These are phyloP conservation scores for Porites cylindrica DNA, from an alignment of 92 coral and sea anemone genomes.

Conservation along the genomic window DNA sequence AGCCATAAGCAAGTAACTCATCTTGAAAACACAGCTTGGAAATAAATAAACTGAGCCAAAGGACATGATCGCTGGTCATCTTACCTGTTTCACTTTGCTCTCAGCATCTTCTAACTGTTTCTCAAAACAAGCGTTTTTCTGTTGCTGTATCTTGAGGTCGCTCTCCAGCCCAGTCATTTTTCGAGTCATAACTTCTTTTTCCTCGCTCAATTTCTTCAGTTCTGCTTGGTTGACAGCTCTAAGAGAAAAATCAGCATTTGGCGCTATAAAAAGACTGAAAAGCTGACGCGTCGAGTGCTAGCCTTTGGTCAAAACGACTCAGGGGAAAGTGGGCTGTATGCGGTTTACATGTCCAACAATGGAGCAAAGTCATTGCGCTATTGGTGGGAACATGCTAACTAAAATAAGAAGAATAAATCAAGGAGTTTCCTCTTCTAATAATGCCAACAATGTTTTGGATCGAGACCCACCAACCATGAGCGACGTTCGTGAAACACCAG, in stretches of 20 bases:
- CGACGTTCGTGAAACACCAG: no score
- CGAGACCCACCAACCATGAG: no score
- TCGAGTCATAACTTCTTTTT: conserved; percentile 58
- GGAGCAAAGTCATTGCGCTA: no score
- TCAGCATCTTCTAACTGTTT: conserved; percentile 53
- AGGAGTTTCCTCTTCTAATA: no score
- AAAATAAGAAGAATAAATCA: no score
- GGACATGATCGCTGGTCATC: not conserved
- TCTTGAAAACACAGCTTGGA: not conserved
- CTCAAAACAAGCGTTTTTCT: conserved; percentile 44
- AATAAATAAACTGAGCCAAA: no score
- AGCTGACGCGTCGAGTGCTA: no score
- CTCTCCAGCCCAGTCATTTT: conserved; percentile 52
- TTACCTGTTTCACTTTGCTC: conserved; percentile 18
- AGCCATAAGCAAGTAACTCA: not conserved
- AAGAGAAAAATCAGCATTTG: not conserved
- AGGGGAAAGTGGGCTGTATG: no score
- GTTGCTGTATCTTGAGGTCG: conserved; percentile 61
- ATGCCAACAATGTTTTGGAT: no score
- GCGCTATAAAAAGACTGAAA: not conserved
- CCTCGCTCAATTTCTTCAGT: conserved; percentile 57
- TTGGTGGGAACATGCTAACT: no score
- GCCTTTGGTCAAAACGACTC: no score
- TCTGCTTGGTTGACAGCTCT: conserved; percentile 41
- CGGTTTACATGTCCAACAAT: no score